Evolutionary conservation across 2,888 invertebrate species (phyloP), one percentile per base, ranked within the genome.

Genomic region (Drosophila falleni): DNA sequence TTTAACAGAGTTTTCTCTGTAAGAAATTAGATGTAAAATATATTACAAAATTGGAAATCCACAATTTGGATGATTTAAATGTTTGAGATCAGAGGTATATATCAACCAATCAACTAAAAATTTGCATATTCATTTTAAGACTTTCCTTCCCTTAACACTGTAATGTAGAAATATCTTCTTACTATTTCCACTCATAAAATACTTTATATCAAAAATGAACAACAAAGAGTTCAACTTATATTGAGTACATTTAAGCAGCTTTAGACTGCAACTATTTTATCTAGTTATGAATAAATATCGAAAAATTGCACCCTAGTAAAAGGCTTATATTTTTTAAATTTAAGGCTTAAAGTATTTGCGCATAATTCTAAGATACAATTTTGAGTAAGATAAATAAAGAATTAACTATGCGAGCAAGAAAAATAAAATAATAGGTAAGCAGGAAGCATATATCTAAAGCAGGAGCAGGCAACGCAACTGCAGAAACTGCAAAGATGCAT

Each of bases 301-400:
- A 19, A 31, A 31, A 31, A 16, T 13, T 2, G 11, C 10, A 19
- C 13, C 11, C 19, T 6, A 19, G 42, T 33, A 42, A 31, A 31
- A 5, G 33, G 31, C n/a, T 33, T 6, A 19, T 10, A 42, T 42
- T 44, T 44, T 42, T n/a, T 44, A 29, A 11, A 39, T 60, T 50
- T 61, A 56, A 70, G 41, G 63, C 62, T 74, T 71, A 68, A 66
- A 42, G 59, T 41, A 47, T 26, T 19, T 35, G 47, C 63, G 61
- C 79, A 81, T 78, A 81, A 81, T 71, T 81, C 75, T 69, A 56
- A 54, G 37, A 47, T 47, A 71, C 62, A 47, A 65, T 71, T 59
- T 71, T 71, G 54, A 58, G 42, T 70, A 56, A 51, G 47, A 63
- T 68, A 70, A 44, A 64, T 65, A 67, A 69, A 76, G 74, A 82